Evolutionary conservation across 2,797 vertebrate species (phyloP), one percentile per base, ranked within the genome.

Genomic region (Pteronotus mesoamericanus): DNA sequence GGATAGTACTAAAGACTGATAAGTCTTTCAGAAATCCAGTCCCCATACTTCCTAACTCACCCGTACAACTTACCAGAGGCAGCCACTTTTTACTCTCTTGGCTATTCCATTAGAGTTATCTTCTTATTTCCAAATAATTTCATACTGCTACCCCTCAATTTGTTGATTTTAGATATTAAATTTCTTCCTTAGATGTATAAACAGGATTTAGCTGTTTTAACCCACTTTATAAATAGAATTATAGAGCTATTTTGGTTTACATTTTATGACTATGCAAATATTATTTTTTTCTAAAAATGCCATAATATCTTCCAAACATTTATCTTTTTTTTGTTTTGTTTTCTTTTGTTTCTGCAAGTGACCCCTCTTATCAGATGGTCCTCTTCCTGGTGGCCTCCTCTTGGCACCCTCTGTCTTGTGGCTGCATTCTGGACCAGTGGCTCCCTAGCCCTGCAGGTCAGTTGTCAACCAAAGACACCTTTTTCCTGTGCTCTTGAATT

Each of bases 301-400:
- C 71, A 39, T 68, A 87, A 64, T 92, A 61, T 9, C 26, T 72
- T 66, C 66, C 29, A 66, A 46, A 24, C 42, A 37, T 55, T 89
- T 86, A 44, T 83, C 66, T 95, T 78, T 3, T 3, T 91, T 93
- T 61, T 86, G n/a, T 55, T 93, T 88, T 85, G 42, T 94, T 95
- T 89, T 42, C 44, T 84, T 95, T 74, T 74, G 48, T 92, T 96
- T 96, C 96, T 90, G 48, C 37, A 93, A 92, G 22, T 57, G 79
- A 26, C n/a, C 46, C 48, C 14, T 92, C 44, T 95, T 91, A 97
- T 92, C 79, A 93, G 94, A 89, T 53, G 44, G 19, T 71, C 61
- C 16, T 94, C 69, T 96, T 92, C 90, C 77, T 77, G 59, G 18
- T 75, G 72, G 21, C 86, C 37, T 94, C 66, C 32, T 69, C 42